Evolutionary conservation across 2,797 vertebrate genomes (phyloP), one percentile per base, ranked within the genome.

Genomic region (Coluber constrictor): DNA sequence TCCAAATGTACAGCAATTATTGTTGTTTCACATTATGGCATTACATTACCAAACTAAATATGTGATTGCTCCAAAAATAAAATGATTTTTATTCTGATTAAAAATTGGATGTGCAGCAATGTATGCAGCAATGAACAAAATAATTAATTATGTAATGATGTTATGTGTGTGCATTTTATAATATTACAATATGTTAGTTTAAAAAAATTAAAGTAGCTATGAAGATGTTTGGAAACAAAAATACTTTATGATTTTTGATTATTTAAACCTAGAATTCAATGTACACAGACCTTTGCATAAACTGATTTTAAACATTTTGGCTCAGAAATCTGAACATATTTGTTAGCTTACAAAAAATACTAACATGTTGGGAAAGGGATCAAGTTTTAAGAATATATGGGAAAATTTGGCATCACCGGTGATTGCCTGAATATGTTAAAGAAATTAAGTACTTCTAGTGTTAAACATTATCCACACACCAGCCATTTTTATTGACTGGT

Each of bases 391-490:
- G 95, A 95, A 89, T 94, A 94, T 96, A 95, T 95, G 96, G 96
- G 96, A 97, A 95, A 96, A 95, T 96, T 96, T 96, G 96, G 96
- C 94, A 96, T 96, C 96, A 96, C 95, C 37, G 87, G 93, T 95
- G 97, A 97, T 96, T 95, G 96, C 95, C 96, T 97, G 96, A 95
- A 95, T 92, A 95, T 96, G 96, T 96, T 96, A 97, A 95, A 96
- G 97, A 97, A 96, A 96, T 96, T 97, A 96, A 97, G 96, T 97
- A 97, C 95, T 96, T 97, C 95, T 97, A 97, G 97, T 97, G 96
- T 96, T 98, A 98, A 98, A 98, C 97, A 97, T 97, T 97, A 98
- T 97, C 96, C 97, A 97, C 97, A 97, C 97, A 96, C 97, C 97
- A 98, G 96, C 97, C 95, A 97, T 97, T 97, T 96, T 95, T 94